phyloP scores from a whole-genome alignment of 2,888 invertebrate genomes.

The Thera obeliscata region DNA sequence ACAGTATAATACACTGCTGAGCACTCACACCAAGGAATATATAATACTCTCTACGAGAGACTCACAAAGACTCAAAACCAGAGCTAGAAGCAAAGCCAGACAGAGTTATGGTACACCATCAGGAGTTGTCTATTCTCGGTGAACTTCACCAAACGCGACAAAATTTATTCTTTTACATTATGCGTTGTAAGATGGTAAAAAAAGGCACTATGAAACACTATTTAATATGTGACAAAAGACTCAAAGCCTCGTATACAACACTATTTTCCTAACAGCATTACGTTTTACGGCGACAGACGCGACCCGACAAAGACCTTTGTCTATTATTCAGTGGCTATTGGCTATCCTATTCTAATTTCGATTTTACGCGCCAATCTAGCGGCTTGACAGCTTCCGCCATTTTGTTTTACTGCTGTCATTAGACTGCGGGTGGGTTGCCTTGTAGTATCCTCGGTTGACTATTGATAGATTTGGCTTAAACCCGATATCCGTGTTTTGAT shows the following conservation, averaged over 20 bases:
- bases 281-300: conserved; percentile 41
- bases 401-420: conserved; percentile 57
- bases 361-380: conserved; percentile 58
- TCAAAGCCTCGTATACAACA: conserved; percentile 1
- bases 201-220: no score
- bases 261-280: conserved; percentile 23
- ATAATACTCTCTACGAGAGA: no score
- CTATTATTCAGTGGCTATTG: conserved; percentile 27
- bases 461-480: neutral
- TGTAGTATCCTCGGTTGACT: neutral
- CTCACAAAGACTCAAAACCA: no score
- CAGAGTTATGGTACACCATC: no score
- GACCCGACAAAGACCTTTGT: conserved; percentile 51
- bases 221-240: no score
- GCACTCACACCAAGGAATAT: no score
- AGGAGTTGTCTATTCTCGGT: no score
- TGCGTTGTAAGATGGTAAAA: no score
- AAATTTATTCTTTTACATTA: no score
- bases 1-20: no score
- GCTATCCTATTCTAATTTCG: conserved; percentile 53
- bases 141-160: no score
- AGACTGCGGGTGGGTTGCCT: conserved; percentile 35
- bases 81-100: no score
- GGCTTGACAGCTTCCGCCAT: conserved; percentile 65
- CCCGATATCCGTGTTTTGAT: neutral